phyloP scores from a whole-genome alignment of 2,113 vertebrate species.

The Larimichthys crocea region DNA sequence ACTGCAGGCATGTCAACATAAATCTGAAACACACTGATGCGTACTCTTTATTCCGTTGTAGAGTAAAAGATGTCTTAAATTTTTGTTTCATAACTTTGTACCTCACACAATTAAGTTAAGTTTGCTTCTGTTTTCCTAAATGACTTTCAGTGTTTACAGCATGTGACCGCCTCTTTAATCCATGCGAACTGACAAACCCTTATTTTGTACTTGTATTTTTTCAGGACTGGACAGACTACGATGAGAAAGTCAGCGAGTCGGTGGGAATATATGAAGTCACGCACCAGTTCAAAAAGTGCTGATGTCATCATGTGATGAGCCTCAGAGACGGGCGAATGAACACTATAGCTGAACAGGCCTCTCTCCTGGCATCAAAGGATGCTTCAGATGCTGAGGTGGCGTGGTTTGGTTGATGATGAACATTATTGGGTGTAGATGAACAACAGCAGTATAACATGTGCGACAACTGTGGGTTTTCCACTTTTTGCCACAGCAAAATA shows the following conservation, averaged over 20 bases:
- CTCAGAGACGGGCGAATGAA: background rate
- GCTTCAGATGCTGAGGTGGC: background rate
- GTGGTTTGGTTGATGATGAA: constrained; percentile 32
- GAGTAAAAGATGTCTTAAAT: too few relatives aligned
- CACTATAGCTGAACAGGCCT: constrained; percentile 16
- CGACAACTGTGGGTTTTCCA: too few relatives aligned
- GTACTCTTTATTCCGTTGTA: too few relatives aligned
- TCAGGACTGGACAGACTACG: constrained; percentile 99
- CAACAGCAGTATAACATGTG: too few relatives aligned
- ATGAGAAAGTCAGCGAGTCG: constrained; percentile 92
- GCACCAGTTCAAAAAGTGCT: constrained; percentile 95
- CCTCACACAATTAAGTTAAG: background rate
- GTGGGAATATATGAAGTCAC: constrained; percentile 98
- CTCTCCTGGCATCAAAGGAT: background rate
- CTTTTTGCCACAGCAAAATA: too few relatives aligned
- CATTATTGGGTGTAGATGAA: background rate
- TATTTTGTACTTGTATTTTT: constrained; percentile 48
- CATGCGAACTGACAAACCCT: background rate
- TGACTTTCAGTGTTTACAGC: background rate
- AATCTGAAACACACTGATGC: too few relatives aligned
- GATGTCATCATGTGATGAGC: constrained; percentile 33
- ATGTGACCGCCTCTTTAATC: background rate
- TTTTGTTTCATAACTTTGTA: background rate
- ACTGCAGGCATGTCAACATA: too few relatives aligned
- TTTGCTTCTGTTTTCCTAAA: background rate